A percentile compares a stretch with the other conserved stretches of the same genome.
Evolutionary conservation across 2,888 invertebrate genomes (phyloP).

Genomic region (Amphimallon solstitiale): DNA sequence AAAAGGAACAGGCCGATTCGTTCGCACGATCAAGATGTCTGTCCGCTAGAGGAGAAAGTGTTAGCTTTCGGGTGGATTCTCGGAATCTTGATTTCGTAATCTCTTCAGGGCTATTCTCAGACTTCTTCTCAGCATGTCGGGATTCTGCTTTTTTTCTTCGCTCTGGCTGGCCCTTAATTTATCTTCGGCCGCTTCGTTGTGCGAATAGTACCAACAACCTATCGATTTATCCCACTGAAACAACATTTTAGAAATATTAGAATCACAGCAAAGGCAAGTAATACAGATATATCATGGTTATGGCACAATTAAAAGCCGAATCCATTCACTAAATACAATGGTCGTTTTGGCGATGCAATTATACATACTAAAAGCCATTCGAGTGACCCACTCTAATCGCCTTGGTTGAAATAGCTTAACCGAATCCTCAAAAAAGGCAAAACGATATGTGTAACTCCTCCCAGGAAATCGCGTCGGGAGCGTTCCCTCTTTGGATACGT

Average conservation of each 20-base stretch:
- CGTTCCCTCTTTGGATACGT: too few relatives aligned
- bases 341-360: too few relatives aligned
- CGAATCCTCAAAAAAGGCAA: too few relatives aligned
- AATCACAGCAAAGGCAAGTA: too few relatives aligned
- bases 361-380: too few relatives aligned
- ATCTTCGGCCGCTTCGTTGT: constrained; percentile 46
- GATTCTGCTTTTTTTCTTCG: constrained; percentile 42
- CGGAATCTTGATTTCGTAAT: constrained; percentile 36
- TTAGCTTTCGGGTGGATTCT: constrained; percentile 9
- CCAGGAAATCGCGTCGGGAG: too few relatives aligned
- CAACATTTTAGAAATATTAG: neutral
- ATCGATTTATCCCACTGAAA: constrained; percentile 59
- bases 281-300: too few relatives aligned
- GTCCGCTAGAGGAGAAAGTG: neutral
- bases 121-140: constrained; percentile 49
- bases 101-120: constrained; percentile 48
- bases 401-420: too few relatives aligned
- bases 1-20: neutral
- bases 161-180: constrained; percentile 41
- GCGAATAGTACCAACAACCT: constrained; percentile 55
- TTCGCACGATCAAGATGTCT: neutral
- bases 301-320: too few relatives aligned
- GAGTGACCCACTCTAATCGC: too few relatives aligned
- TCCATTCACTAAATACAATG: too few relatives aligned
- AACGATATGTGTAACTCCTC: too few relatives aligned